phyloP scores from a whole-genome alignment of 2,113 vertebrate genomes.

The Pan paniscus region DNA sequence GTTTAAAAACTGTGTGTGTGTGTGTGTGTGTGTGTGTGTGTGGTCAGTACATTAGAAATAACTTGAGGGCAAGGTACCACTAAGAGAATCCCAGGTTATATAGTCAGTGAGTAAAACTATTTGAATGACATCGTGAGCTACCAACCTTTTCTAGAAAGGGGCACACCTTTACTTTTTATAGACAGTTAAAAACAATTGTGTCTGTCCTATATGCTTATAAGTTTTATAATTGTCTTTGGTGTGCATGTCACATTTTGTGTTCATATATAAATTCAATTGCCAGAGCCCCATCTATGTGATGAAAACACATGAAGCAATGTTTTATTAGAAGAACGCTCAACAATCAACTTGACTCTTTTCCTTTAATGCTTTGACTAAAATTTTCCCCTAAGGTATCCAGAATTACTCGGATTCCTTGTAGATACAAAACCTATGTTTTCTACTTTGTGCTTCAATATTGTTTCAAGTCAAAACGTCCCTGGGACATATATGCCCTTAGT shows the following conservation, averaged over 20 bases:
- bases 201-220: slow-evolving; percentile 68
- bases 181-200: slow-evolving; percentile 82
- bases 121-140: slow-evolving; percentile 77
- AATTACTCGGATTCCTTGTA: slow-evolving; percentile 18
- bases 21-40: not conserved
- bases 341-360: slow-evolving; percentile 15
- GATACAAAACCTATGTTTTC: not conserved
- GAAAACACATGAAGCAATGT: slow-evolving; percentile 43
- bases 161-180: slow-evolving; percentile 81
- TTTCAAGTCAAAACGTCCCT: slow-evolving; percentile 8
- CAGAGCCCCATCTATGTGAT: slow-evolving; percentile 59
- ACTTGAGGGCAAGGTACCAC: slow-evolving; percentile 53
- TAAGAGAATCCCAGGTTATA: slow-evolving; percentile 55
- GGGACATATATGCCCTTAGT: not conserved
- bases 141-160: slow-evolving; percentile 80
- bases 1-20: slow-evolving; percentile 58
- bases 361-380: slow-evolving; percentile 44
- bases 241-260: slow-evolving; percentile 52
- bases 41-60: slow-evolving; percentile 63
- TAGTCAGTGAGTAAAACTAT: slow-evolving; percentile 81
- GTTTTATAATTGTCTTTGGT: slow-evolving; percentile 67
- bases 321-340: slow-evolving; percentile 66
- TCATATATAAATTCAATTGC: slow-evolving; percentile 55
- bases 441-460: not conserved
- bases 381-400: not conserved